These are phyloP conservation scores for Melinaea marsaeus DNA, from an alignment of 2,888 invertebrate species.

Conservation along the genomic window DNA sequence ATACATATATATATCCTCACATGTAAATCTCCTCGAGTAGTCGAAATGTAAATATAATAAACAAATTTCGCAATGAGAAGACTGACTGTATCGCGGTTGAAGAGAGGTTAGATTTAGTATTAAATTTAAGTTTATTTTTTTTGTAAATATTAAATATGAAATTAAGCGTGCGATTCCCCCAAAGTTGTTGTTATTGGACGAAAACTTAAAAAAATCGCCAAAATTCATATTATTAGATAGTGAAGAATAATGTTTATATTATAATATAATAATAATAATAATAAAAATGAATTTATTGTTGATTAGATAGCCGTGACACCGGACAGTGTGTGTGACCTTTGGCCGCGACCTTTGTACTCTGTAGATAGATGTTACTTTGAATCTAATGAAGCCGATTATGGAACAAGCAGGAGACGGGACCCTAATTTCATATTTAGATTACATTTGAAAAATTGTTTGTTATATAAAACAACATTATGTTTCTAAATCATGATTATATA, in stretches of 20 bases:
- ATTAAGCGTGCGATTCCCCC: conserved; percentile 23
- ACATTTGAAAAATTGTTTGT: conserved; percentile 5
- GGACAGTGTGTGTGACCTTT: conserved; percentile 14
- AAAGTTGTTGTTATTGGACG: conserved; percentile 20
- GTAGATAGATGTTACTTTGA: not conserved
- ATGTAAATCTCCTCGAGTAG: conserved; percentile 37
- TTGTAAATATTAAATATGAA: conserved; percentile 25
- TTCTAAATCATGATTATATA: not conserved
- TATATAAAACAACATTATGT: not conserved
- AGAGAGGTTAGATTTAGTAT: conserved; percentile 66
- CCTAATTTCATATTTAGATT: conserved; percentile 8
- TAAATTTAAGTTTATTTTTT: conserved; percentile 60
- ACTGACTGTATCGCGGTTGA: conserved; percentile 73
- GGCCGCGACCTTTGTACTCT: not conserved
- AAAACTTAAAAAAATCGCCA: conserved; percentile 24
- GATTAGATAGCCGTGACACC: conserved; percentile 27
- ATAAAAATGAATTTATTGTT: conserved; percentile 31
- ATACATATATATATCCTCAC: conserved; percentile 27
- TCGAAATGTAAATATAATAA: conserved; percentile 55
- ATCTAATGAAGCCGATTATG: not conserved
- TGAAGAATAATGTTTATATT: conserved; percentile 14
- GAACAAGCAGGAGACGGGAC: conserved; percentile 1
- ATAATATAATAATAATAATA: conserved; percentile 6
- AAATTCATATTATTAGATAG: conserved; percentile 20
- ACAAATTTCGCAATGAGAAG: conserved; percentile 76